phyloP scores from a whole-genome alignment of 1,140 invertebrate species.

The Solen grandis region DNA sequence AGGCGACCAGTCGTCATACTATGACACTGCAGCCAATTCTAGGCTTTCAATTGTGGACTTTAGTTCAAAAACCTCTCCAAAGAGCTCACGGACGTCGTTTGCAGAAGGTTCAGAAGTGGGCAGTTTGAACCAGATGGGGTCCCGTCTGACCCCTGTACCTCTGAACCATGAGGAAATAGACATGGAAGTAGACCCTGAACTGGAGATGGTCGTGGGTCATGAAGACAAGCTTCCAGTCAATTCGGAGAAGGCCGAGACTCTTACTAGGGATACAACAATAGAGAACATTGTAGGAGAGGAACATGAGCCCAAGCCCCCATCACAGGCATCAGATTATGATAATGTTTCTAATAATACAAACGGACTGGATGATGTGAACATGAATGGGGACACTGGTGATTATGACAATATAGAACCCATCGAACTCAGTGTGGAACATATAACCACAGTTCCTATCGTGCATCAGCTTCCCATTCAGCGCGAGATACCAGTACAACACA shows the following conservation, averaged over 20 bases:
- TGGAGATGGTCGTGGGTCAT: constrained; percentile 35
- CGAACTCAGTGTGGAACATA: constrained; percentile 36
- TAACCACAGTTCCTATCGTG: not conserved
- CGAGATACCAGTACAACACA: constrained; percentile 40
- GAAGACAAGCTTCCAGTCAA: constrained; percentile 1
- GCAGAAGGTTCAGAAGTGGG: constrained; percentile 73
- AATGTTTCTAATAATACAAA: constrained; percentile 65
- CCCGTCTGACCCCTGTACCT: constrained; percentile 54
- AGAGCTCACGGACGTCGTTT: constrained; percentile 77
- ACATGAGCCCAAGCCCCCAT: constrained; percentile 63
- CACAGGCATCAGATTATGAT: constrained; percentile 75
- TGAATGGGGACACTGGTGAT: not conserved
- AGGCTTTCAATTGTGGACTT: constrained; percentile 71
- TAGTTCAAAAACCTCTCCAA: constrained; percentile 67
- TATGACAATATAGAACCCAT: constrained; percentile 56
- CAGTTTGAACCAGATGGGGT: constrained; percentile 59
- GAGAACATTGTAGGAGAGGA: constrained; percentile 62
- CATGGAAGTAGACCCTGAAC: constrained; percentile 35
- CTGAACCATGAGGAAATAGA: constrained; percentile 59
- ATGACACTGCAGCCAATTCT: constrained; percentile 76
- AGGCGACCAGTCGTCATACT: constrained; percentile 75
- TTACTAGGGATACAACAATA: constrained; percentile 59
- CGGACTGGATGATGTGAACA: constrained; percentile 31
- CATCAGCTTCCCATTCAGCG: constrained; percentile 43
- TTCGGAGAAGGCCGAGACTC: constrained; percentile 1